Evolutionary conservation across 2,888 invertebrate species (phyloP), one percentile per base, ranked within the genome.

Genomic region (Hirtodrosophila cameraria): DNA sequence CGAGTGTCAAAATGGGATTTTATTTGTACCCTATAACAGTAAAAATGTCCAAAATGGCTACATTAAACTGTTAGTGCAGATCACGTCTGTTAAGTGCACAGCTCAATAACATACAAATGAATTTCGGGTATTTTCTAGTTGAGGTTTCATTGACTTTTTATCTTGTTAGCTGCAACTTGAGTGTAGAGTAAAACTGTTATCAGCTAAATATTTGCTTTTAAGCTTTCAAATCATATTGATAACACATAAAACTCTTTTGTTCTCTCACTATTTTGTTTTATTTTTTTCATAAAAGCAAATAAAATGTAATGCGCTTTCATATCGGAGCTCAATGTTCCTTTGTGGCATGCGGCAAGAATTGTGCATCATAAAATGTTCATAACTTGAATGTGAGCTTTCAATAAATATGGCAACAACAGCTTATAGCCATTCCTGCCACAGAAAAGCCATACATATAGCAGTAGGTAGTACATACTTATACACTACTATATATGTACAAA

Each of bases 311-410:
- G 52, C 33, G 60, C 54, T 74, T 61, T 57, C 38, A 60, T 68
- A 57, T 57, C 36, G 18, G 28, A 16, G 23, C 31, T 48, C 18
- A 13, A 27, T 23, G 12, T 27, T 13, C 48, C 36, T 7, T 38
- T 13, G 36, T 16, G 31, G 38, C 36, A 46, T 46, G 30, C 58
- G 55, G 43, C 53, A 65, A 33, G 66, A 58, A 64, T 67, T 36
- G 52, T 66, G 67, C 57, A 62, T 23, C 43, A 43, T 63, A 53
- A 67, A 74, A 67, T 57, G 53, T 77, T 63, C 67, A 74, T 61
- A 65, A 50, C 46, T 79, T 76, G 61, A 76, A 59, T 38, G 77
- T 74, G 54, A 69, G 54, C 49, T 42, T 58, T 58, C 53, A 38
- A 54, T 50, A 50, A 42, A 36, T 50, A 20, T 36, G 15, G n/a